Percentiles rank a stretch among this genome's conserved stretches.
These are phyloP conservation scores for Lindbergichthys nudifrons DNA, from an alignment of 2,797 vertebrate species.

Conservation along the genomic window DNA sequence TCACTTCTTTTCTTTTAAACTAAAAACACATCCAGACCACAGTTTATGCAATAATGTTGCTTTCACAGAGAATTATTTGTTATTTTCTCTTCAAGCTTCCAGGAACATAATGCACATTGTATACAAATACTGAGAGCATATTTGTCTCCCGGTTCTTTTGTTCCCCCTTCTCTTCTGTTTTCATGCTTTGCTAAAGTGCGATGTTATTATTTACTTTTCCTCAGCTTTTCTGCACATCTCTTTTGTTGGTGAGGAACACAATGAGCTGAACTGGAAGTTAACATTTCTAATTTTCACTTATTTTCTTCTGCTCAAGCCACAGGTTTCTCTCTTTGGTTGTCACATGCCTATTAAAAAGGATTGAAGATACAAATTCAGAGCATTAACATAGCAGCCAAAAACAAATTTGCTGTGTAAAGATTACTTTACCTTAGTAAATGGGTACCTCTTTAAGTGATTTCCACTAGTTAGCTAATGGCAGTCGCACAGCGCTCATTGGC, in stretches of 20 bases:
- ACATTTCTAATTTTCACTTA: neutral
- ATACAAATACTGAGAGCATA: neutral
- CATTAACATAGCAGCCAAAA: no score
- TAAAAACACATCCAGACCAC: conserved; percentile 1
- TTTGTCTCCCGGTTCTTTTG: conserved; percentile 6
- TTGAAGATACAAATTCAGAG: no score
- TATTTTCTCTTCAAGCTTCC: neutral
- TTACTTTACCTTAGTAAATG: no score
- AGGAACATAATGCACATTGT: neutral
- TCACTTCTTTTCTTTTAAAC: conserved; percentile 17
- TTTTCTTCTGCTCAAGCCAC: neutral
- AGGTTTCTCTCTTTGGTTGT: neutral
- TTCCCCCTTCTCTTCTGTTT: conserved; percentile 6
- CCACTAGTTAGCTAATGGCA: no score
- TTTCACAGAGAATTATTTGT: conserved; percentile 9
- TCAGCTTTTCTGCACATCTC: neutral
- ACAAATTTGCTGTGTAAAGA: no score
- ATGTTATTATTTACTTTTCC: neutral
- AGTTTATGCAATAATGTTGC: neutral
- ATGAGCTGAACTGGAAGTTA: conserved; percentile 20
- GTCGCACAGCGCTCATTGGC: no score
- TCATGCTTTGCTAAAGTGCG: neutral
- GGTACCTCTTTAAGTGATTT: no score
- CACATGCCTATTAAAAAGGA: neutral
- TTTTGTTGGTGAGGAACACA: conserved; percentile 18